Conservation (phyloP, 2,113 vertebrate genomes). For the Charina bottae region DNA sequence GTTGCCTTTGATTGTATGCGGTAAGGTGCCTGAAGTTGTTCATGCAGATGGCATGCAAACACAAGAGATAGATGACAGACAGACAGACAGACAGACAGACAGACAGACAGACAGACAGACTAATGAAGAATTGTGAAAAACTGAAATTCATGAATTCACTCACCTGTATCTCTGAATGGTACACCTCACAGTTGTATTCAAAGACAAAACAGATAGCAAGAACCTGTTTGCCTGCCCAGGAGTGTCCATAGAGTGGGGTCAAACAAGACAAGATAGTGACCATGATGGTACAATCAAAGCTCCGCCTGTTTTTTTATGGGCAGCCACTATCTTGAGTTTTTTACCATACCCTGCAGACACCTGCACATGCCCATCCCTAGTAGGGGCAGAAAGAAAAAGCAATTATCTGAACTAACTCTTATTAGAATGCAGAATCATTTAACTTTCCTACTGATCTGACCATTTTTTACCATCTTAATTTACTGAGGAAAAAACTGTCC, state of each 20-base stretch:
- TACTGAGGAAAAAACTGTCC: conserved; percentile 2
- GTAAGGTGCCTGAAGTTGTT: neutral
- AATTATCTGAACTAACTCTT: neutral
- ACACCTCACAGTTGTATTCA: neutral
- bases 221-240: neutral
- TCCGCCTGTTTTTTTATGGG: neutral
- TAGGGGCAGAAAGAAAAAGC: neutral
- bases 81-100: no score
- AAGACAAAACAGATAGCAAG: neutral
- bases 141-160: neutral
- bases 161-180: neutral
- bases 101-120: neutral
- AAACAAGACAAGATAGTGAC: neutral
- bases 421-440: conserved; percentile 2
- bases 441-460: conserved; percentile 3
- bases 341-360: neutral
- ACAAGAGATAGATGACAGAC: neutral
- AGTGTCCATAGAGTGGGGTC: neutral
- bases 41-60: neutral
- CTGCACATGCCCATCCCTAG: neutral
- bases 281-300: neutral
- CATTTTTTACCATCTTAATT: conserved; percentile 23
- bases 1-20: neutral
- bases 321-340: neutral
- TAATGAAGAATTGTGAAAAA: neutral